These are phyloP conservation scores for Sparidentex hasta DNA, from an alignment of 2,797 vertebrate genomes.

Conservation along the genomic window DNA sequence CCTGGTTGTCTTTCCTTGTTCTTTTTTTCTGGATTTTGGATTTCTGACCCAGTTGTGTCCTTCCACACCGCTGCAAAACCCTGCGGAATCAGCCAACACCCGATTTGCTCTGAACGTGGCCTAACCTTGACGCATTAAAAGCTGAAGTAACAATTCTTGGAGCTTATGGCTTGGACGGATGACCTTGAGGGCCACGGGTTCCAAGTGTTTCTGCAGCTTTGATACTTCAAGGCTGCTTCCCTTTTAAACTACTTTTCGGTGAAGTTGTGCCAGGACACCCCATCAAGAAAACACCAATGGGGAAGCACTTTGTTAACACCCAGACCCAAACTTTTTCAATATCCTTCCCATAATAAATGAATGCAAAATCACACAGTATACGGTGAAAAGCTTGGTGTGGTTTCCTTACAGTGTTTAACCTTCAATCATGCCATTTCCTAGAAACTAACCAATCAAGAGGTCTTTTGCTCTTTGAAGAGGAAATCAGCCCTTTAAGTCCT, in stretches of 20 bases:
- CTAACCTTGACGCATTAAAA: conserved; percentile 6
- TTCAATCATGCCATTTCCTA: neutral
- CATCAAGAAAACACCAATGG: neutral
- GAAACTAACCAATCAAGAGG: neutral
- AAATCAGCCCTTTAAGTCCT: conserved; percentile 9
- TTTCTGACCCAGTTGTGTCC: too few species aligned
- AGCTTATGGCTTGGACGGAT: neutral
- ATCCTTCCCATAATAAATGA: neutral
- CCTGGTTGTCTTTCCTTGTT: too few species aligned
- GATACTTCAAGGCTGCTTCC: neutral
- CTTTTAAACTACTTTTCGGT: neutral
- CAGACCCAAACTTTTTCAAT: neutral
- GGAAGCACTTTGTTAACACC: neutral
- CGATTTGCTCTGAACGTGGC: too few species aligned
- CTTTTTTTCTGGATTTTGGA: too few species aligned
- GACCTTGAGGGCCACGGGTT: conserved; percentile 10
- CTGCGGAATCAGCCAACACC: too few species aligned
- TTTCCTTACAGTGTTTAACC: neutral
- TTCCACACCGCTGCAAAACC: too few species aligned
- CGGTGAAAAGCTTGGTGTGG: conserved; percentile 1
- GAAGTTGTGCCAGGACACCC: neutral
- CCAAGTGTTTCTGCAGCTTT: neutral
- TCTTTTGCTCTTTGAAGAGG: conserved; percentile 19
- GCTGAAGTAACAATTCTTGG: conserved; percentile 2
- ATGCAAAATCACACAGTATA: conserved; percentile 2